These are phyloP conservation scores for Polyommatus iphigenia DNA, from an alignment of 2,888 invertebrate species.

Conservation along the genomic window DNA sequence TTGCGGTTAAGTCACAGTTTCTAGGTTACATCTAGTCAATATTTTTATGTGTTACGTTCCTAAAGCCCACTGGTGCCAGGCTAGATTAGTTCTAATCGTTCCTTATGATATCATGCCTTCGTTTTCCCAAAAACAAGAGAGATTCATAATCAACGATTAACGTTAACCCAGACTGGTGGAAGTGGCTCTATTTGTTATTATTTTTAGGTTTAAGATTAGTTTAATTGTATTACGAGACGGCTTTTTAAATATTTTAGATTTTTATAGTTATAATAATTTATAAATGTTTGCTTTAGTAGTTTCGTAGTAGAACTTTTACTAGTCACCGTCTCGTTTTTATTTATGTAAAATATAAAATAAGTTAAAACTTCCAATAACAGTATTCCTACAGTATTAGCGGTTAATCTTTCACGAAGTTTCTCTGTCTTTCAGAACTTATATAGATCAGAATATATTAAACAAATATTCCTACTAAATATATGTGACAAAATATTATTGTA, in stretches of 20 bases:
- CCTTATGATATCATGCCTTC: background rate
- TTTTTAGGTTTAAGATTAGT: background rate
- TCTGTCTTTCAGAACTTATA: constrained; percentile 6
- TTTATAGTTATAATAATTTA: background rate
- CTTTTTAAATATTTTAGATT: background rate
- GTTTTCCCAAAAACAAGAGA: no score
- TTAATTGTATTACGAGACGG: background rate
- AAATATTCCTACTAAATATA: constrained; percentile 50
- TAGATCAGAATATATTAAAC: background rate
- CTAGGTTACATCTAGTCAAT: background rate
- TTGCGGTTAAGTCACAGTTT: constrained; percentile 19
- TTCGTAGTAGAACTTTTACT: background rate
- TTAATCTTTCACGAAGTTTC: background rate
- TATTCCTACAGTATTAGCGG: constrained; percentile 2
- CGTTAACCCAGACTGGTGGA: background rate
- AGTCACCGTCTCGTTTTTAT: background rate
- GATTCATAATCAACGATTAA: background rate
- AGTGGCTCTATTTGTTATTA: background rate
- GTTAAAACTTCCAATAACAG: background rate
- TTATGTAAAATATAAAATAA: constrained; percentile 35
- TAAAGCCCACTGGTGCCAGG: background rate
- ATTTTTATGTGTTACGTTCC: background rate
- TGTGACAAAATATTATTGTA: constrained; percentile 45
- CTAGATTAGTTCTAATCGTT: background rate
- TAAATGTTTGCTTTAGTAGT: background rate